Evolutionary conservation across 1,140 invertebrate genomes (phyloP), one percentile per base, ranked within the genome.

Genomic region (Drosophila ambigua): DNA sequence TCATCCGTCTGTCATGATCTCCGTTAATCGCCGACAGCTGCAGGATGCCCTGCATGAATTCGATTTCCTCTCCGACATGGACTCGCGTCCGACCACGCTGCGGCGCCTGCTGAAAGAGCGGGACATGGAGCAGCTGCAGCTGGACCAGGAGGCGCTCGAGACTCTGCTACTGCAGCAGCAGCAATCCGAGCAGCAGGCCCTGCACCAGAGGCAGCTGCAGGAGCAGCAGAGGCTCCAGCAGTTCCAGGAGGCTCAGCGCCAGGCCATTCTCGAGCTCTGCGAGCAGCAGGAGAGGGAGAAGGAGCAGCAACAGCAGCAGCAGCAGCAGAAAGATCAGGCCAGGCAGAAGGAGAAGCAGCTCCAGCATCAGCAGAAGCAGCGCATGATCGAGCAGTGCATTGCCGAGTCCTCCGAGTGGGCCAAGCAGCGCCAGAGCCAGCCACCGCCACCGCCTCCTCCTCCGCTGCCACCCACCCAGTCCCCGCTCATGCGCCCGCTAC

Each of bases 31-130:
- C 92, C 94, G 94, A 92, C 94, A 96, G 94, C 94, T 96, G 90
- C 95, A 97, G 94, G 96, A 94, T 92, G 96, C 96, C 91, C 94
- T 96, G 92, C 94, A 95, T 90, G 95, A 96, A 92, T 98, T 98
- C 94, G 96, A 97, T 93, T 97, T 97, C 93, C 94, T 98, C 92
- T 94, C 96, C 77, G 85, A 89, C 51, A 60, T 92, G 89, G 91
- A 92, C 62, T 91, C 89, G 43, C 68, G 84, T 63, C 87, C 87
- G 35, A 79, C 76, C 43, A 91, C 90, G 15, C 61, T 91, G 54
- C 81, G 89, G n/a, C 82, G 84, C 7, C 69, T 74, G 44, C 73
- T 68, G 45, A 94, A 90, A 93, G 94, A 92, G 94, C 53, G 65
- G 55, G 51, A 64, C 39, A 78, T 57, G 78, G 54, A 72, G 41